phyloP scores from a whole-genome alignment of 2,888 invertebrate genomes.

The Urechis unicinctus region DNA sequence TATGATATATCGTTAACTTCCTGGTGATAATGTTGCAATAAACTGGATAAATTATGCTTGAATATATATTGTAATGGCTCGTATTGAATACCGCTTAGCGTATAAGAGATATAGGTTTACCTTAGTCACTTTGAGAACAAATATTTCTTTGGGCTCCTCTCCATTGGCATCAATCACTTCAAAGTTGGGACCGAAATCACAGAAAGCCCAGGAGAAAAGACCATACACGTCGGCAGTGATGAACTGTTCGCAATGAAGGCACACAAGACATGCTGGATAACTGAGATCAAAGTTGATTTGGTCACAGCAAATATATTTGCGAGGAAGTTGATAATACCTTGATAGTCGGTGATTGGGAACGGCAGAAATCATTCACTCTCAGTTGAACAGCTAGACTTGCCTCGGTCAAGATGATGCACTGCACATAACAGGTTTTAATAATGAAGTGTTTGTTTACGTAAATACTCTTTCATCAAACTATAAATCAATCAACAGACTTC shows the following conservation, averaged over 20 bases:
- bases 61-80: too few relatives aligned
- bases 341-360: conserved; percentile 32
- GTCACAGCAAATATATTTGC: too few relatives aligned
- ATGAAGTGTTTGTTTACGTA: too few relatives aligned
- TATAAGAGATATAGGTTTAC: conserved; percentile 19
- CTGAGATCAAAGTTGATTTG: too few relatives aligned
- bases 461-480: too few relatives aligned
- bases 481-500: too few relatives aligned
- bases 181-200: conserved; percentile 49
- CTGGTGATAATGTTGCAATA: too few relatives aligned
- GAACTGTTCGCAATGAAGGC: conserved; percentile 28
- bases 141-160: conserved; percentile 46
- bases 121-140: conserved; percentile 44
- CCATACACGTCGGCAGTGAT: conserved; percentile 47
- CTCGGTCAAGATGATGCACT: conserved; percentile 48
- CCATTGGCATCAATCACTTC: conserved; percentile 45
- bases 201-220: conserved; percentile 42
- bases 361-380: conserved; percentile 39
- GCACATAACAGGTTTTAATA: too few relatives aligned
- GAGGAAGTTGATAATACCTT: too few relatives aligned
- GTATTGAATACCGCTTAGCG: too few relatives aligned
- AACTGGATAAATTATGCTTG: too few relatives aligned
- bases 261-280: neutral
- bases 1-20: too few relatives aligned
- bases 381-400: conserved; percentile 30